phyloP scores from a whole-genome alignment of 2,797 vertebrate species.

The Gorsachius magnificus region DNA sequence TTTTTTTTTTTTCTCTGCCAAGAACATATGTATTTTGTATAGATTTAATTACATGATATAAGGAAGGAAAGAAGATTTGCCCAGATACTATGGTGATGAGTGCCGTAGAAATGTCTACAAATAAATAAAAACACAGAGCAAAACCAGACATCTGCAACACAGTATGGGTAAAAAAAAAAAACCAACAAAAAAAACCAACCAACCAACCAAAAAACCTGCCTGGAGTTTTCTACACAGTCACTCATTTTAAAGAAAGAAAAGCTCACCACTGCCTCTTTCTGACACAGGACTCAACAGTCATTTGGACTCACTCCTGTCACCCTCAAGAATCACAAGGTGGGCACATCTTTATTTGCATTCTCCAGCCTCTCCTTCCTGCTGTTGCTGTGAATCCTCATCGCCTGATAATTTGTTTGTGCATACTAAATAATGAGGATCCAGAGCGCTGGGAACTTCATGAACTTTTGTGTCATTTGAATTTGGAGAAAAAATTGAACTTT shows the following conservation, averaged over 20 bases:
- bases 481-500: neutral
- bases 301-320: neutral
- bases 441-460: neutral
- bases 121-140: constrained; percentile 9
- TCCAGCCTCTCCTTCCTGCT: constrained; percentile 26
- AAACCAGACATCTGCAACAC: neutral
- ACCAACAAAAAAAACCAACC: neutral
- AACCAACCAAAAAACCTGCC: neutral
- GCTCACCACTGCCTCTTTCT: neutral
- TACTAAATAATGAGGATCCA: neutral
- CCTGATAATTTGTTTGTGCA: constrained; percentile 17
- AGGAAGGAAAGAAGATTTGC: constrained; percentile 22
- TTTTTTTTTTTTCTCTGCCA: constrained; percentile 24
- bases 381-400: neutral
- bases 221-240: neutral
- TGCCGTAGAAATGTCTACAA: constrained; percentile 14
- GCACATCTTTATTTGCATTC: constrained; percentile 31
- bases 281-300: neutral
- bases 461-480: constrained; percentile 40
- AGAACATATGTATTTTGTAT: constrained; percentile 67
- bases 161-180: neutral
- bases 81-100: neutral
- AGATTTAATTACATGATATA: constrained; percentile 49
- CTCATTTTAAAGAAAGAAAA: neutral
- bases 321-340: neutral